These are phyloP conservation scores for Chanos chanos DNA, from an alignment of 2,797 vertebrate genomes.

Conservation along the genomic window DNA sequence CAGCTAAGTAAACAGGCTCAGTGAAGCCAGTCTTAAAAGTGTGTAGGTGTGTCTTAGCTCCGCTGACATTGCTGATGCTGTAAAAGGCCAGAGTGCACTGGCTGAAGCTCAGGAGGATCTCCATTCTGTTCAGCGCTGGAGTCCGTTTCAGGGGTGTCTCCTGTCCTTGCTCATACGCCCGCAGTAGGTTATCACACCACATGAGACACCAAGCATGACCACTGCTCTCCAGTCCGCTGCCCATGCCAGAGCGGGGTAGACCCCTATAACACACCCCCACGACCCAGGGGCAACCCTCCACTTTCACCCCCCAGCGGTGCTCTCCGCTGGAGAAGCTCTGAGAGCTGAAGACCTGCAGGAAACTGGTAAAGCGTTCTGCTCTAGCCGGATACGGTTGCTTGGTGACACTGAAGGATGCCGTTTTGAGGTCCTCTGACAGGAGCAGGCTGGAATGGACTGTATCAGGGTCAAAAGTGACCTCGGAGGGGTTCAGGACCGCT, in stretches of 20 bases:
- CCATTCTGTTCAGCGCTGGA: slow-evolving; percentile 56
- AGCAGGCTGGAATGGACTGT: slow-evolving; percentile 68
- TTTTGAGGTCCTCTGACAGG: slow-evolving; percentile 70
- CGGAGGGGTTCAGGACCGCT: slow-evolving; percentile 67
- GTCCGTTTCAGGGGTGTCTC: slow-evolving; percentile 63
- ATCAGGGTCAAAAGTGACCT: slow-evolving; percentile 69
- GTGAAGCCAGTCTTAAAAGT: slow-evolving; percentile 63
- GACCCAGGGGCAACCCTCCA: slow-evolving; percentile 66
- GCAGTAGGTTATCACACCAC: slow-evolving; percentile 71
- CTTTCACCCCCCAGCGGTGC: slow-evolving; percentile 66
- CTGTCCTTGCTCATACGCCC: slow-evolving; percentile 62
- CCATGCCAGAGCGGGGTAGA: slow-evolving; percentile 55
- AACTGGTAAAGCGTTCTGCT: slow-evolving; percentile 63
- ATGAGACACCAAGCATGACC: slow-evolving; percentile 69
- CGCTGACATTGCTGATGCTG: slow-evolving; percentile 55
- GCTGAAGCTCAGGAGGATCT: slow-evolving; percentile 67
- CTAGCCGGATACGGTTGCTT: slow-evolving; percentile 58
- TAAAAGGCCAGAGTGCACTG: slow-evolving; percentile 64
- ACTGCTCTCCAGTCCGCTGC: slow-evolving; percentile 71
- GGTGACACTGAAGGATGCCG: slow-evolving; percentile 55
- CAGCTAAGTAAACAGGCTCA: slow-evolving; percentile 67
- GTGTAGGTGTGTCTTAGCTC: slow-evolving; percentile 62
- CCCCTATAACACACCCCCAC: slow-evolving; percentile 63
- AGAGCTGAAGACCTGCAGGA: slow-evolving; percentile 67
- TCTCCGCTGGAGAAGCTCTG: slow-evolving; percentile 70